Evolutionary conservation across 2,797 vertebrate species (phyloP).

Genomic region (Artibeus jamaicensis): DNA sequence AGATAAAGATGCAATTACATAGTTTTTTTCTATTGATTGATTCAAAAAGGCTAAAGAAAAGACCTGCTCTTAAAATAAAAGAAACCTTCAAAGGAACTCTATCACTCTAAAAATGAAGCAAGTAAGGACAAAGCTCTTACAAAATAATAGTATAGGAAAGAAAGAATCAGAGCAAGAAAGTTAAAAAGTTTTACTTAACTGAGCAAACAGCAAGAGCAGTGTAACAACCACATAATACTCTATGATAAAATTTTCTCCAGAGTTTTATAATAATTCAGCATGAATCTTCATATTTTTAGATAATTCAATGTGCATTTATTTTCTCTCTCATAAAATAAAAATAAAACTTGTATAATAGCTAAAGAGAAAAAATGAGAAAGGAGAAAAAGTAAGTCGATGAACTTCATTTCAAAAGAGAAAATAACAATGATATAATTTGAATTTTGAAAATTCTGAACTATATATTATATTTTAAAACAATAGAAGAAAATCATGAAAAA

Average conservation of each 20-base stretch:
- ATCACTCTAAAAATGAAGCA: neutral
- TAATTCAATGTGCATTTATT: neutral
- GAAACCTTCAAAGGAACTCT: neutral
- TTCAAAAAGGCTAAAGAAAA: neutral
- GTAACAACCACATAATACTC: neutral
- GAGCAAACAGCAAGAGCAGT: neutral
- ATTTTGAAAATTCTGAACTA: neutral
- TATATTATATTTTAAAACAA: neutral
- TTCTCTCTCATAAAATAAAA: neutral
- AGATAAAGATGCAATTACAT: neutral
- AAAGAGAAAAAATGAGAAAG: neutral
- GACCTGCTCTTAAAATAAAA: neutral
- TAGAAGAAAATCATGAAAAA: neutral
- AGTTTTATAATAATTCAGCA: neutral
- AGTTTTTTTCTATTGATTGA: neutral
- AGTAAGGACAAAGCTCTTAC: neutral
- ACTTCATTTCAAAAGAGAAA: neutral
- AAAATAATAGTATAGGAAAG: neutral
- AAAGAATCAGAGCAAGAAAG: neutral
- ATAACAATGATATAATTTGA: neutral
- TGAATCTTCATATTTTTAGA: neutral
- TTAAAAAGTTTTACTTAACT: neutral
- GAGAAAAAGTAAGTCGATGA: neutral
- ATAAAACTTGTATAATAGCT: neutral
- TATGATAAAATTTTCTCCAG: neutral